Percentiles rank a stretch among this genome's conserved stretches.
These are phyloP conservation scores for Hemichromis elongatus DNA, from an alignment of 2,113 vertebrate species.

Conservation along the genomic window DNA sequence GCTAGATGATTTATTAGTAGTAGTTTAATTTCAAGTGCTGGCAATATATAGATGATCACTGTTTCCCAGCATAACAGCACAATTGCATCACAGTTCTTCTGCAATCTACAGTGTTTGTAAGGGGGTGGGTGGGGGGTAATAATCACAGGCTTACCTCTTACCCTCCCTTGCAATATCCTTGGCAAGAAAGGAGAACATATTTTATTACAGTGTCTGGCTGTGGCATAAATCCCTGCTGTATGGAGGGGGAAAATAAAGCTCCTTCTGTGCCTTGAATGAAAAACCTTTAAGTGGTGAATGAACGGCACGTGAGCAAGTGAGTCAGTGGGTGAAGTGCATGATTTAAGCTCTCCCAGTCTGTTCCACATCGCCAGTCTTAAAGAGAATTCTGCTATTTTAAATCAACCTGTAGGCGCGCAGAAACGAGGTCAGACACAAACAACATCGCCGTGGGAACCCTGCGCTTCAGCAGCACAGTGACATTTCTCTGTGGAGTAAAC, in stretches of 20 bases:
- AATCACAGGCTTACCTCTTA: neutral
- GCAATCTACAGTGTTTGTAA: neutral
- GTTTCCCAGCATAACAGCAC: neutral
- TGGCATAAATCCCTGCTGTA: neutral
- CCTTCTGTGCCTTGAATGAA: neutral
- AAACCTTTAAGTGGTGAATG: neutral
- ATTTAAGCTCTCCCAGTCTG: neutral
- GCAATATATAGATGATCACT: neutral
- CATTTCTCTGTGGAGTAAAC: neutral
- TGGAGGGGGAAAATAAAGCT: neutral
- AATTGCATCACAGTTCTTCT: neutral
- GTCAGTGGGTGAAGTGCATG: neutral
- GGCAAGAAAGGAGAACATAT: neutral
- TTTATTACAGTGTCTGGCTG: neutral
- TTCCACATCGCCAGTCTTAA: neutral
- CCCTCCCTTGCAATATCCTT: neutral
- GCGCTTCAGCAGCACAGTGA: neutral
- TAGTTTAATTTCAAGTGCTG: neutral
- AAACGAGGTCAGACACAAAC: slow-evolving; percentile 34
- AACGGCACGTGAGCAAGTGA: neutral
- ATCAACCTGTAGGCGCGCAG: slow-evolving; percentile 25
- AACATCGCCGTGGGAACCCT: neutral
- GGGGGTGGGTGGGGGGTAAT: neutral
- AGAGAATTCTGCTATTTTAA: slow-evolving; percentile 22
- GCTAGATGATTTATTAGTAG: neutral